phyloP scores from a whole-genome alignment of 2,113 vertebrate species.

The Chamaea fasciata region DNA sequence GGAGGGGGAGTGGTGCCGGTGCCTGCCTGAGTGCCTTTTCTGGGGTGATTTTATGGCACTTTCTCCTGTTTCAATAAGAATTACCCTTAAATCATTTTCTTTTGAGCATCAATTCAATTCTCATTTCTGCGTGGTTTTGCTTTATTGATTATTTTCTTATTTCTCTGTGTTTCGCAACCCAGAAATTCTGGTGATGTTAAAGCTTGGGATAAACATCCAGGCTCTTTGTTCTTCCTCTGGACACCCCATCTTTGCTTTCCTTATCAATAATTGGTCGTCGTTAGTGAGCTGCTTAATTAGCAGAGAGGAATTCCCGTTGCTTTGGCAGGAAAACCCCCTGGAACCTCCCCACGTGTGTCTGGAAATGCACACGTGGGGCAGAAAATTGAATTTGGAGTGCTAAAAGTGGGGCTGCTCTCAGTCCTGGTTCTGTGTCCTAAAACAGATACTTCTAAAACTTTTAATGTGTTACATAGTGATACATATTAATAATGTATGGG shows the following conservation, averaged over 20 bases:
- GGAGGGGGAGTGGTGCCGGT: accelerated
- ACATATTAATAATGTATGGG: accelerated
- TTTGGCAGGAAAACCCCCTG: not conserved
- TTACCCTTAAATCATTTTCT: not conserved
- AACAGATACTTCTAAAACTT: not conserved
- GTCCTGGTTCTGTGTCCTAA: not conserved
- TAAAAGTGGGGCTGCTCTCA: not conserved
- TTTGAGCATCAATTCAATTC: not conserved
- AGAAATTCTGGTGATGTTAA: not conserved
- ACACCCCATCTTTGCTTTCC: not conserved
- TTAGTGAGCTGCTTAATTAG: not conserved
- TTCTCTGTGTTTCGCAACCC: not conserved
- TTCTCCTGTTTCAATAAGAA: not conserved
- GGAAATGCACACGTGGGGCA: not conserved
- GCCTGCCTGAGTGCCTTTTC: not conserved
- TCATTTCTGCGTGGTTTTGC: not conserved
- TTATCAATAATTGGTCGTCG: not conserved
- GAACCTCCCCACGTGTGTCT: accelerated
- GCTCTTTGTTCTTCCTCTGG: not conserved
- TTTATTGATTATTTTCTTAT: not conserved
- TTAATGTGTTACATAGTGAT: not conserved
- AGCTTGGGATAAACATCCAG: accelerated
- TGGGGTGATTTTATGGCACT: not conserved
- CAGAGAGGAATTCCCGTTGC: not conserved
- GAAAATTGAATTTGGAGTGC: not conserved